These are phyloP conservation scores for Diceros bicornis DNA, from an alignment of 2,797 vertebrate species.

Conservation along the genomic window DNA sequence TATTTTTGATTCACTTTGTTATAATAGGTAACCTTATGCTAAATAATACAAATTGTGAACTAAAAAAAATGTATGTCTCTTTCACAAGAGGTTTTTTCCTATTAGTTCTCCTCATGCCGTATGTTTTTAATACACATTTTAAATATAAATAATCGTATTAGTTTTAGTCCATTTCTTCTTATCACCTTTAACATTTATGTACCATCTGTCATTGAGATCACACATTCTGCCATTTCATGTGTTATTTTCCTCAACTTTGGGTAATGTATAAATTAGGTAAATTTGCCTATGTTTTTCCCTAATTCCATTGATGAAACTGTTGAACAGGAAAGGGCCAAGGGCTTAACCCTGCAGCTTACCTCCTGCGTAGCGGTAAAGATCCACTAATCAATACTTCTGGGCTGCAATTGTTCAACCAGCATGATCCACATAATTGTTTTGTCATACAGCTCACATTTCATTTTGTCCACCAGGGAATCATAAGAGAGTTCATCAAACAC, in stretches of 20 bases:
- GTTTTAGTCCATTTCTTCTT: neutral
- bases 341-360: neutral
- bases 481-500: neutral
- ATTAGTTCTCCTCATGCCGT: neutral
- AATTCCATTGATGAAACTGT: slow-evolving; percentile 29
- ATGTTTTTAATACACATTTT: neutral
- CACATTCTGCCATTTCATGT: neutral
- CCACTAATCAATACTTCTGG: neutral
- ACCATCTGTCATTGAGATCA: neutral
- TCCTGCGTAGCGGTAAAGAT: neutral
- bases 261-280: slow-evolving; percentile 15
- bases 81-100: neutral
- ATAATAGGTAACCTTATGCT: neutral
- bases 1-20: neutral
- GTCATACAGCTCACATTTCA: neutral
- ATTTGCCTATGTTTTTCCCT: neutral
- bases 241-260: neutral
- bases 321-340: neutral
- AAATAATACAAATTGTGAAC: neutral
- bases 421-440: neutral
- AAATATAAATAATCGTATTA: neutral
- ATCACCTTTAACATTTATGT: neutral
- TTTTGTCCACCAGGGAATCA: neutral
- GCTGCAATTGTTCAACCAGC: neutral
- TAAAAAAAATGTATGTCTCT: neutral